A percentile compares a stretch with the other conserved stretches of the same genome.
phyloP scores from a whole-genome alignment of 2,797 vertebrate species.

The Geotrypetes seraphini region DNA sequence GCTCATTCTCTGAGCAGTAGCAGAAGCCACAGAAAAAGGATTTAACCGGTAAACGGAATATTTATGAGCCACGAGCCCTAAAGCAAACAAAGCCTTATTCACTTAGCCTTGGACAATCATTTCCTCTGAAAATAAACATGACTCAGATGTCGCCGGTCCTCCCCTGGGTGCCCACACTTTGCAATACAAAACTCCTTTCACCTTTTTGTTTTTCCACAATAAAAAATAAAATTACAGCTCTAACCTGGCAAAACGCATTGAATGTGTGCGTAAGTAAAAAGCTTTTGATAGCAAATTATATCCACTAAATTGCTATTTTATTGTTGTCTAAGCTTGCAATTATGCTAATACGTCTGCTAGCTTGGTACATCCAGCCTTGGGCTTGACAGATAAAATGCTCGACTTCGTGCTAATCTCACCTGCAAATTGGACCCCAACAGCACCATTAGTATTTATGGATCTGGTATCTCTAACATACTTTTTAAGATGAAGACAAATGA shows the following conservation, averaged over 20 bases:
- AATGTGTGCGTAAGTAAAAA: constrained; percentile 61
- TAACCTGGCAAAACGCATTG: constrained; percentile 42
- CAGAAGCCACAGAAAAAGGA: too few relatives aligned
- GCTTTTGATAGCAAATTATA: constrained; percentile 60
- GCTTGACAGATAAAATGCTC: constrained; percentile 61
- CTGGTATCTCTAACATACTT: constrained; percentile 42
- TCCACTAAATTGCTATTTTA: constrained; percentile 52
- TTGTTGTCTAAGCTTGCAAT: constrained; percentile 64
- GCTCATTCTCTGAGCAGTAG: too few relatives aligned
- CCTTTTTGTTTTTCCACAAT: constrained; percentile 45
- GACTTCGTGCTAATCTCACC: constrained; percentile 63
- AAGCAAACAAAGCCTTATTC: too few relatives aligned
- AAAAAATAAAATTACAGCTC: constrained; percentile 51
- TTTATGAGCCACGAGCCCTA: too few relatives aligned
- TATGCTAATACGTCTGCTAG: constrained; percentile 58
- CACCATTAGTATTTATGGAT: constrained; percentile 61
- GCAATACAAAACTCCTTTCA: too few relatives aligned
- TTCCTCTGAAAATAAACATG: too few relatives aligned
- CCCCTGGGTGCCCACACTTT: too few relatives aligned
- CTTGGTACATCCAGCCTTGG: constrained; percentile 46
- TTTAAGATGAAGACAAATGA: constrained; percentile 34
- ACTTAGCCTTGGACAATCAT: too few relatives aligned
- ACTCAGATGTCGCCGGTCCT: too few relatives aligned
- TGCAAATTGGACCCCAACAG: constrained; percentile 61
- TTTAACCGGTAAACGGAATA: too few relatives aligned